Conservation (phyloP, 1,140 invertebrate genomes). For the Phortica variegata region DNA sequence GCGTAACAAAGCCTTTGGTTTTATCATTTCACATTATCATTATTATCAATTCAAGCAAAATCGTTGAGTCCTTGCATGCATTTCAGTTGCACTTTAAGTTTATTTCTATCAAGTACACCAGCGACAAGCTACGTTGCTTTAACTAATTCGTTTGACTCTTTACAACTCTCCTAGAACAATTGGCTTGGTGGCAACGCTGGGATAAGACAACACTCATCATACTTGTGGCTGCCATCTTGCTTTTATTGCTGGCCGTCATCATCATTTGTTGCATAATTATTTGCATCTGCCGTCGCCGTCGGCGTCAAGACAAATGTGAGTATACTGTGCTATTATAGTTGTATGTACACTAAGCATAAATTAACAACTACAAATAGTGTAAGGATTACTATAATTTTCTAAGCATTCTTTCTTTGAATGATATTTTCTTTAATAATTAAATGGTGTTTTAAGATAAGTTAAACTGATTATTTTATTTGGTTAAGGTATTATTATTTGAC, state of each 20-base stretch:
- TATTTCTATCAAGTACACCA: neutral
- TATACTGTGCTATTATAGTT: constrained; percentile 40
- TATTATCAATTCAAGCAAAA: no score
- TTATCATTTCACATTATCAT: no score
- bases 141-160: constrained; percentile 1
- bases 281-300: constrained; percentile 75
- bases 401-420: no score
- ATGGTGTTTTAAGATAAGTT: neutral
- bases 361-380: no score
- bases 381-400: no score
- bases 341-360: no score
- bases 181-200: constrained; percentile 74
- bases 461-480: constrained; percentile 2
- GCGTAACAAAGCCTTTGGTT: no score
- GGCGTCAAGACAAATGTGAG: constrained; percentile 85
- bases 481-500: no score
- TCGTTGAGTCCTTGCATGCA: constrained; percentile 3
- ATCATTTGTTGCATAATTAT: constrained; percentile 82
- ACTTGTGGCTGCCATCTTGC: constrained; percentile 72
- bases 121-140: neutral
- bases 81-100: constrained; percentile 10
- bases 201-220: constrained; percentile 76
- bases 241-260: constrained; percentile 73
- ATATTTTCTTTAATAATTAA: neutral
- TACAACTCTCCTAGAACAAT: constrained; percentile 59